Base-by-base conservation (phyloP, 1,140 invertebrate species). In the Stenopsyche tienmushanensis region DNA sequence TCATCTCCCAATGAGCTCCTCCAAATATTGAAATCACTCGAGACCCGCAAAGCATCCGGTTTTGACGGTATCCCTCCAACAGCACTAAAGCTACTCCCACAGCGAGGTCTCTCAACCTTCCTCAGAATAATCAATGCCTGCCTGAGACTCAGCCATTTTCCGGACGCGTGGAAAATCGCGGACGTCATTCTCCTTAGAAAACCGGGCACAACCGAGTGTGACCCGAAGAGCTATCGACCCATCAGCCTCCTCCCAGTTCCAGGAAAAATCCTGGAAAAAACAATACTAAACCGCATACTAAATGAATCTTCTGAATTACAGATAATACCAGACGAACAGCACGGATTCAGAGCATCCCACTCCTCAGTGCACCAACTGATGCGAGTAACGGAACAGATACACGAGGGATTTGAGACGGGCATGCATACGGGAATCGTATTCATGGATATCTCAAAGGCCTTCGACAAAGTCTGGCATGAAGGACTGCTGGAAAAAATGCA, bases 231-330 rank as follows among this genome's bases (percentile, higher is more conserved):
- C 18, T 50, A 50, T 13, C 18, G 72, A 18, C 71, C 73, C 0
- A 74, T 74, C 7, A 70, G 66, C 42, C 64, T 74, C 9, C 58
- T 74, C 3, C 20, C 71, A 1, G 26, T 57, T 1, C 8, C 71
- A 0, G 62, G 70, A 9, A 72, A 74, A 64, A 42, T 72, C 0
- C 39, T 70, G 0, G 71, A 74, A 66, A 67, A 57, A 62, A 23
- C 72, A 3, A 54, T 73, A 13, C 57, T 64, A 15, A 53, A 34
- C 3, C 50, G 69, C 25, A 25, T 72, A 18, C 45, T 65, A 18
- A 21, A 55, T 1, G 13, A 62, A 15, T 8, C 52, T 41, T 5
- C n/a, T 23, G 2, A 50, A 41, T 45, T 18, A 13, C 39, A 59
- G 1, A 13, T 59, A 2, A 15, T 72, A 1, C 49, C n/a, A n/a